Evolutionary conservation across 2,888 invertebrate species (phyloP), one percentile per base, ranked within the genome.

Genomic region (Chloromyia formosa): DNA sequence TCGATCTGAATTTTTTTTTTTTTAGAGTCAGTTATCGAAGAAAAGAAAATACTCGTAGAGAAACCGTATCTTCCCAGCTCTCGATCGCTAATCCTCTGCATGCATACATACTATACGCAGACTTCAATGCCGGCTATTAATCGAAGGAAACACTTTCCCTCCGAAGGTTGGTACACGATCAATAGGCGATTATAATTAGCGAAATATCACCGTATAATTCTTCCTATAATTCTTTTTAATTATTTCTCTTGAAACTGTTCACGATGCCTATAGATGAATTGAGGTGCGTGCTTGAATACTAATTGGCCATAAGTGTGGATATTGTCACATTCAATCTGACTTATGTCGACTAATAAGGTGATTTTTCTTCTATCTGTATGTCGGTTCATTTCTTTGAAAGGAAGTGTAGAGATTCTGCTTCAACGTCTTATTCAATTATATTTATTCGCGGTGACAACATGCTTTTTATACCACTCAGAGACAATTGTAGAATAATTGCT

Each of bases 321-420:
- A 74, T 76, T 76, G 76, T 76, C 76, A 76, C 74, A 61, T 74
- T 58, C 69, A 56, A 74, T 66, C 58, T 42, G 71, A 42, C 73
- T 69, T 68, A 53, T 23, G 42, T n/a, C 58, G 40, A 40, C 74
- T 22, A 45, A 76, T 76, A 74, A 42, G 72, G 74, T 42, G 35
- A 60, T 49, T 56, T 61, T 53, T 68, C 22, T 64, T 73, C 73
- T 73, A 69, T 75, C 54, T 69, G 53, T 68, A 73, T 18, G 66
- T 40, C 62, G 45, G 61, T 54, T 42, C 49, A 10, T 14, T 42
- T 45, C 61, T 27, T 22, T 23, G 16, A 40, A 66, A 66, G 66
- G 66, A 66, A 66, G 66, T 7, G 27, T 66, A 18, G n/a, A 22
- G 45, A 18, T 66, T 45, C 66, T 66, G n/a, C 49, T 40, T 42